Conservation (phyloP, 2,888 invertebrate species). For the Diarsia brunnea region DNA sequence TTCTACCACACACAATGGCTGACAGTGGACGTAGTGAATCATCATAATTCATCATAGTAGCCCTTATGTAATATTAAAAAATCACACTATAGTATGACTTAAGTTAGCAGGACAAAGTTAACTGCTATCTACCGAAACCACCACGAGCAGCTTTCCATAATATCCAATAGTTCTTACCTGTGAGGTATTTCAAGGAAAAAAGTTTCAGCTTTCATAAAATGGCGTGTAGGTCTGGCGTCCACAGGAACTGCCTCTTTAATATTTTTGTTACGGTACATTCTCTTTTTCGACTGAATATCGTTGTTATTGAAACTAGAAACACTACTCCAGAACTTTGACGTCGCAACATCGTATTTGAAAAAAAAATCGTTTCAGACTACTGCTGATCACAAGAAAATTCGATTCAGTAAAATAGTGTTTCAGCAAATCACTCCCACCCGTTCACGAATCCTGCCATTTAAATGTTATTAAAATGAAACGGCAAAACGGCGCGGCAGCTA, state of each 20-base stretch:
- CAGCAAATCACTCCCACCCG: background rate
- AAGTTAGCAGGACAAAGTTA: too few species aligned
- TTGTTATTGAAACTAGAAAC: background rate
- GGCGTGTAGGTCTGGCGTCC: background rate
- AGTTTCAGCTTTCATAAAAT: background rate
- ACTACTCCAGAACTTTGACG: too few species aligned
- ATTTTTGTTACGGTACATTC: background rate
- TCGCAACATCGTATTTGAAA: background rate
- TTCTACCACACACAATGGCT: too few species aligned
- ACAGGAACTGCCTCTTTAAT: background rate
- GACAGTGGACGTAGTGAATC: background rate
- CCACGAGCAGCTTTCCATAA: background rate
- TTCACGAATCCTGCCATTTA: slow-evolving; percentile 2
- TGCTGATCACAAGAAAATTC: background rate
- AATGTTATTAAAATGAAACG: slow-evolving; percentile 25
- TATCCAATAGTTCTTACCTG: background rate
- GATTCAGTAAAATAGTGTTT: slow-evolving; percentile 8
- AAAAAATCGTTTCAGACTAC: background rate
- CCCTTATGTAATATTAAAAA: background rate
- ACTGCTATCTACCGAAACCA: background rate
- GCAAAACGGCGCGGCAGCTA: background rate
- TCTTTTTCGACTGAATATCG: background rate
- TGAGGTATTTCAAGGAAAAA: background rate
- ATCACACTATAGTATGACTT: background rate
- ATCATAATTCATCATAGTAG: too few species aligned